These are phyloP conservation scores for Ypsolopha sequella DNA, from an alignment of 2,888 invertebrate species.

Conservation along the genomic window DNA sequence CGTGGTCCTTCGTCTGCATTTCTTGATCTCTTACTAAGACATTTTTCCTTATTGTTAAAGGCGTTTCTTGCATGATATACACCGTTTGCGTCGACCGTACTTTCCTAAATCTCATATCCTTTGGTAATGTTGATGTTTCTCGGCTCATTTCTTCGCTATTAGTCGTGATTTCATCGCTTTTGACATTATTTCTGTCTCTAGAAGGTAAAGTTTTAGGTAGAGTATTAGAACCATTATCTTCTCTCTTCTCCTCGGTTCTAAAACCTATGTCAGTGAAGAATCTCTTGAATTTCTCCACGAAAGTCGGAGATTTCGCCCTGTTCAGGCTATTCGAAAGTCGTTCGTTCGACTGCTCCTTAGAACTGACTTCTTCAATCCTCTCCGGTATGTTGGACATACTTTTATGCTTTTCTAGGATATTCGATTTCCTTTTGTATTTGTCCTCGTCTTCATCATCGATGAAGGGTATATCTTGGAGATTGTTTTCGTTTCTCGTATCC, in stretches of 20 bases:
- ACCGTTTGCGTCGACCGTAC: conserved; percentile 55
- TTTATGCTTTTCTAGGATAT: conserved; percentile 50
- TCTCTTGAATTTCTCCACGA: conserved; percentile 59
- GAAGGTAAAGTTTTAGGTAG: conserved; percentile 49
- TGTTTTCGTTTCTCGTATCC: conserved; percentile 58
- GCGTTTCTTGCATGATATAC: conserved; percentile 49
- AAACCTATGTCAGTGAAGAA: conserved; percentile 57
- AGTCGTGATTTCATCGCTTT: conserved; percentile 18
- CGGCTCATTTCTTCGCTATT: conserved; percentile 27
- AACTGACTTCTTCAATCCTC: conserved; percentile 42
- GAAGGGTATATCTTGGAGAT: conserved; percentile 59
- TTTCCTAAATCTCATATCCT: conserved; percentile 60
- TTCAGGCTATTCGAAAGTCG: conserved; percentile 48
- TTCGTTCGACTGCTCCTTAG: conserved; percentile 40
- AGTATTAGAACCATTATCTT: conserved; percentile 25
- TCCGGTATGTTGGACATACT: conserved; percentile 61
- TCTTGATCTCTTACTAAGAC: conserved; percentile 20
- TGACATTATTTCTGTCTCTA: conserved; percentile 34
- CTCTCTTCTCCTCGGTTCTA: conserved; percentile 29
- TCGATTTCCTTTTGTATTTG: conserved; percentile 27
- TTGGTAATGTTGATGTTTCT: conserved; percentile 51
- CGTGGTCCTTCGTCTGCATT: conserved; percentile 36
- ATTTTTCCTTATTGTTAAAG: conserved; percentile 14
- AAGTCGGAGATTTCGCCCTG: conserved; percentile 55
- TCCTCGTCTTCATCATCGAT: conserved; percentile 54